Percentiles rank a stretch among this genome's conserved stretches.
Conservation (phyloP, 1,140 invertebrate genomes). For the Drosophila aff. region DNA sequence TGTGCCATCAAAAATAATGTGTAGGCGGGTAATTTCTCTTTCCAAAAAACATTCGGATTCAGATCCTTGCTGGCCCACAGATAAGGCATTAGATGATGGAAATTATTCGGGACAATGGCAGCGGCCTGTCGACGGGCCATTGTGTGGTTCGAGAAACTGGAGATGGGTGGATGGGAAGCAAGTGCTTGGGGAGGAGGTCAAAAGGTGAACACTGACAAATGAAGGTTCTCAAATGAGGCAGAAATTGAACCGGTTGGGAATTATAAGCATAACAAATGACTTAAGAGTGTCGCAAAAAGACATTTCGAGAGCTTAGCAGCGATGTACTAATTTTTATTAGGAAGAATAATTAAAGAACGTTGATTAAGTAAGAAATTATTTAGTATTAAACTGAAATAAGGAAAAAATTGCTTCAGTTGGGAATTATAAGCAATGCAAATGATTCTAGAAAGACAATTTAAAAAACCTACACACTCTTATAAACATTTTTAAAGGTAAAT, state of each 20-base stretch:
- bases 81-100: conserved; percentile 62
- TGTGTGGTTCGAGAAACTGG: conserved; percentile 30
- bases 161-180: neutral
- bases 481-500: neutral
- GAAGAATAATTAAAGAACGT: too few relatives aligned
- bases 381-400: too few relatives aligned
- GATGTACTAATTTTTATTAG: neutral
- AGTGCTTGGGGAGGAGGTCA: neutral
- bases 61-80: conserved; percentile 12
- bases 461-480: neutral
- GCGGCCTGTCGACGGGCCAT: conserved; percentile 36
- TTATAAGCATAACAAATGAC: conserved; percentile 28
- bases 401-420: neutral
- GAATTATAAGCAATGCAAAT: neutral
- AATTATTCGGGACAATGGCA: conserved; percentile 47
- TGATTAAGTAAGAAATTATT: too few relatives aligned
- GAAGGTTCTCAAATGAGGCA: conserved; percentile 26
- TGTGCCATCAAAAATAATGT: conserved; percentile 80
- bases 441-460: neutral
- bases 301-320: neutral
- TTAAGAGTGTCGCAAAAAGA: neutral
- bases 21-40: conserved; percentile 36
- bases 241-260: conserved; percentile 30
- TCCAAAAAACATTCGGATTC: neutral
- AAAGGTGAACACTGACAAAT: conserved; percentile 51